Conservation (phyloP, 2,888 invertebrate species). For the Orchesellides sinensis region DNA sequence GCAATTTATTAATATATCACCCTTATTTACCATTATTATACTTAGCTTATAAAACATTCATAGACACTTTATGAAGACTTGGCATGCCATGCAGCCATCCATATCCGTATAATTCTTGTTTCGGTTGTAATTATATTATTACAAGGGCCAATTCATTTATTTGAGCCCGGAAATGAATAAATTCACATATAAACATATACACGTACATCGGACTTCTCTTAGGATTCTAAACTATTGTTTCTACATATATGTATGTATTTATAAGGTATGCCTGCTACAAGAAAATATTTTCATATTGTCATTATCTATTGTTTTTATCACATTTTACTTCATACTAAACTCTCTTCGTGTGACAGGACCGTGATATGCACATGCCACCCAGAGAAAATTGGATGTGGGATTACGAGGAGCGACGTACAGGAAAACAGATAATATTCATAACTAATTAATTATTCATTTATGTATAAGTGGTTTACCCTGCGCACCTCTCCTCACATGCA, state of each 20-base stretch:
- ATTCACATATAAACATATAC: too few relatives aligned
- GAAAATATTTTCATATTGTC: too few relatives aligned
- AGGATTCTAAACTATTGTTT: too few relatives aligned
- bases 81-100: slow-evolving; percentile 23
- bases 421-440: not conserved
- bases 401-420: too few relatives aligned
- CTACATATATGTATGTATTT: too few relatives aligned
- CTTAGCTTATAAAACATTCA: slow-evolving; percentile 28
- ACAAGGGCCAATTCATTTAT: not conserved
- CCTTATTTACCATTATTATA: not conserved
- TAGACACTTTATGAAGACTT: slow-evolving; percentile 14
- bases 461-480: not conserved
- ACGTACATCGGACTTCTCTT: too few relatives aligned
- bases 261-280: too few relatives aligned
- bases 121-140: not conserved
- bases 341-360: slow-evolving; percentile 14
- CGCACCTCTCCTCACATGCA: not conserved
- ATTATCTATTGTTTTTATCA: too few relatives aligned
- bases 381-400: slow-evolving; percentile 18
- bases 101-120: not conserved
- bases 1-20: not conserved
- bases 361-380: slow-evolving; percentile 34
- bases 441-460: slow-evolving; percentile 24
- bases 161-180: too few relatives aligned
- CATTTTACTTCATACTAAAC: not conserved